Evolutionary conservation across 64 coral and sea anemone genomes (phyloP).

Genomic region (Montipora foliosa): DNA sequence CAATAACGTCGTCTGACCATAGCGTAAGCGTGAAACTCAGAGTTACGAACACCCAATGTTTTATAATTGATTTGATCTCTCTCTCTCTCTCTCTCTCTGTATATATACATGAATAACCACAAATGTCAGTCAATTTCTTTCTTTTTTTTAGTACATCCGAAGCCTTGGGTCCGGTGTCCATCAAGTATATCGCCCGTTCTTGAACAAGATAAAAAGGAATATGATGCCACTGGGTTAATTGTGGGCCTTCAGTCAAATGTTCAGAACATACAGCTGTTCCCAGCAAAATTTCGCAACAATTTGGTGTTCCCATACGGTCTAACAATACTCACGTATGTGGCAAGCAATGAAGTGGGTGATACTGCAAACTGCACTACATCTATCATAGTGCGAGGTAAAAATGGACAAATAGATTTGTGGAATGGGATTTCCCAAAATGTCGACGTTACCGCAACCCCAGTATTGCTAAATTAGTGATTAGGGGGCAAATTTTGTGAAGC

Average conservation of each 20-base stretch:
- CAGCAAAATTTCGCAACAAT: constrained; percentile 66
- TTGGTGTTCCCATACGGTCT: constrained; percentile 74
- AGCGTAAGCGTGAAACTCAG: no score
- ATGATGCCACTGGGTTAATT: constrained; percentile 55
- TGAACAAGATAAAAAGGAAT: constrained; percentile 29
- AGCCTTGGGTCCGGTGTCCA: constrained; percentile 87
- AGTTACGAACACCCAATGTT: no score
- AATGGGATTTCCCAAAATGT: background rate
- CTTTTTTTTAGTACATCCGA: constrained; percentile 47
- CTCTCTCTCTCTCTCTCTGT: no score
- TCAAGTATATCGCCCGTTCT: constrained; percentile 41
- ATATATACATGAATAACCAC: no score
- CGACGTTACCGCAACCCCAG: no score
- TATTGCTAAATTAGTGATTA: no score
- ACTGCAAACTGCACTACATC: constrained; percentile 65
- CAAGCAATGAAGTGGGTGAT: constrained; percentile 68
- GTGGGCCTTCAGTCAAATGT: constrained; percentile 56
- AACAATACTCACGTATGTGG: constrained; percentile 65
- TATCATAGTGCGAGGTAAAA: constrained; percentile 76
- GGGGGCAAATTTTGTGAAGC: no score
- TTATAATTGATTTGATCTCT: no score
- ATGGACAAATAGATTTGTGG: background rate
- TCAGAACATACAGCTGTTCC: constrained; percentile 53
- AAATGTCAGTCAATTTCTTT: background rate
- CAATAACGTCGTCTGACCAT: no score